Evolutionary conservation across 2,113 vertebrate genomes (phyloP), one percentile per base, ranked within the genome.

Genomic region (Girardinichthys multiradiatus): DNA sequence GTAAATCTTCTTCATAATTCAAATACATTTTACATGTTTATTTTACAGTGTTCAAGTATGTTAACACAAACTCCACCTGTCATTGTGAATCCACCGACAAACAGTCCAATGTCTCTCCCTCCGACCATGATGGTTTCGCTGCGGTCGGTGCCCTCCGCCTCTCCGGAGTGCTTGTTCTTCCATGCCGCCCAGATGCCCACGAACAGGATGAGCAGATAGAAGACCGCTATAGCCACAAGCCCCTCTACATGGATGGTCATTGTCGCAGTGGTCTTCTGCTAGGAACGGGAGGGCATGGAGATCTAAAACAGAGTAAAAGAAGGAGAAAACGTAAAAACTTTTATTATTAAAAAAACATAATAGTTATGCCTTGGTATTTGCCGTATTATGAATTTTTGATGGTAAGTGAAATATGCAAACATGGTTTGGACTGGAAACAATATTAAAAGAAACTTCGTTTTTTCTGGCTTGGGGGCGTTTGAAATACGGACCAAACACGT

Each of bases 121-220:
- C 98, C 98, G 2, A 99, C 97, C 92, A 99, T 99, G 84, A 99
- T 98, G 80, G 94, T 97, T 90, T 99, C 98, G 0, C 97, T 96
- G 79, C 96, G 97, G 86, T 97, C 96, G 11, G 90, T 80, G 77
- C 93, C 95, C 79, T 94, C 96, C 35, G 94, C 80, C 0, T 92
- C 94, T 57, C 96, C 92, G 0, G 94, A 95, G 92, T 97, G 96
- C 86, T 98, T 99, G 93, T 97, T 99, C 92, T 96, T 98, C 98
- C 97, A 98, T 70, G 98, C 96, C 75, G 98, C 98, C 98, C 98
- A 99, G 92, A 99, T 99, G 62, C 98, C 98, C 86, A 99, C 98
- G 58, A 94, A 81, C 71, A 99, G 91, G 82, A 99, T 99, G 31
- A 97, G 94, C 51, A 98, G 73, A 86, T 99, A 99, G 92, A 99